Base-by-base conservation (phyloP, 2,888 invertebrate genomes). In the Drosophila macrospina region DNA sequence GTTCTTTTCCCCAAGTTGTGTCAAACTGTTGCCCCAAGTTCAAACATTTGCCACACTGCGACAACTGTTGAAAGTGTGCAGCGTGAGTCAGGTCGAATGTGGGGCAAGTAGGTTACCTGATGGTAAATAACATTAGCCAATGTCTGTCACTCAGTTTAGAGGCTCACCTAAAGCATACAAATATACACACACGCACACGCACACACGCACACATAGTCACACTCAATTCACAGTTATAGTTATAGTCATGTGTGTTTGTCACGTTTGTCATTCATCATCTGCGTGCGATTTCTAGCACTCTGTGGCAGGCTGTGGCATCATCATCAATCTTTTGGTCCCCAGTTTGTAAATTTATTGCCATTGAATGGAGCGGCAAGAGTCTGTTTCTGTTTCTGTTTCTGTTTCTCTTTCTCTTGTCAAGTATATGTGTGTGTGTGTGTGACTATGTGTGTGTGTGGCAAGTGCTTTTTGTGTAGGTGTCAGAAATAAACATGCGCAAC, bases 181-280 rank as follows among this genome's bases (percentile, higher is more conserved):
- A 3, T 3, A 2, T 20, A 20, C 20, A 20, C 20, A 48, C 56
- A 55, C 37, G 41, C 39, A 30, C 30, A 57, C 28, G 28, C 16
- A 54, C 28, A 65, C 37, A 48, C n/a, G n/a, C n/a, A n/a, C n/a
- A n/a, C n/a, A n/a, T n/a, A 47, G 34, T 50, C 41, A 52, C 24
- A 39, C 28, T 26, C 32, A 55, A 63, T 24, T 24, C 10, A 39
- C 66, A 45, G 26, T 55, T 44, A 28, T 45, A 55, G 47, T 55
- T 69, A 54, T 34, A 69, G 39, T 37, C 69, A 39, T 66, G 70
- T 56, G 42, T 52, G 52, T 64, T 44, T 59, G 44, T 47, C 56
- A 50, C 61, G 64, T 54, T 64, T 57, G 70, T 67, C 83, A 85
- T 85, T 69, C 85, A 85, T 85, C 87, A 85, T 85, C 69, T 72